Conservation (phyloP, 2,113 vertebrate genomes). For the Proterorhinus semilunaris region DNA sequence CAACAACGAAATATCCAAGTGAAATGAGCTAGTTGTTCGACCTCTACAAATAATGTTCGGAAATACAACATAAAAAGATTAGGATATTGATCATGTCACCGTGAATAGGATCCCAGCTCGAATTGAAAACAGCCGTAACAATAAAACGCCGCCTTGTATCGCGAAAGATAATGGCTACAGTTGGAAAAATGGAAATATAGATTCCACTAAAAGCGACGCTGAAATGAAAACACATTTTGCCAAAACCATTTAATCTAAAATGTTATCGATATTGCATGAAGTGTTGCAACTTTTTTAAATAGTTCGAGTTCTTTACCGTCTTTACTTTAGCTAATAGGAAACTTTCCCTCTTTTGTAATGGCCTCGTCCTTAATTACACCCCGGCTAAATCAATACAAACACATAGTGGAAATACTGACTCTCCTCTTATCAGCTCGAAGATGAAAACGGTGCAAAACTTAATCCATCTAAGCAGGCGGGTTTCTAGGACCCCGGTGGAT, state of each 20-base stretch:
- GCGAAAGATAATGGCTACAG: too few species aligned
- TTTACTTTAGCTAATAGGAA: neutral
- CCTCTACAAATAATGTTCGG: too few species aligned
- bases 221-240: neutral
- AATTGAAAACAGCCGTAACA: too few species aligned
- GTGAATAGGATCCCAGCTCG: too few species aligned
- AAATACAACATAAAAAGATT: too few species aligned
- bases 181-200: neutral
- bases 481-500: constrained; percentile 25
- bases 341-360: constrained; percentile 12
- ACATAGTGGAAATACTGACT: constrained; percentile 27
- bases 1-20: too few species aligned
- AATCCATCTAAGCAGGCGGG: constrained; percentile 60
- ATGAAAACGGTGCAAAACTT: constrained; percentile 63
- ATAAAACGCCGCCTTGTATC: too few species aligned
- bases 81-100: too few species aligned
- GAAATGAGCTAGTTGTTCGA: too few species aligned
- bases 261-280: neutral
- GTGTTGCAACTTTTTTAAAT: neutral
- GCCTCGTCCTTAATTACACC: constrained; percentile 48
- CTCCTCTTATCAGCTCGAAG: constrained; percentile 43
- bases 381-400: constrained; percentile 45
- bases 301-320: neutral
- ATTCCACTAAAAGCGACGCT: neutral
- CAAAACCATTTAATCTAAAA: constrained; percentile 1